phyloP scores from a whole-genome alignment of 1,140 invertebrate genomes.

The Drosophila subpulchrella region DNA sequence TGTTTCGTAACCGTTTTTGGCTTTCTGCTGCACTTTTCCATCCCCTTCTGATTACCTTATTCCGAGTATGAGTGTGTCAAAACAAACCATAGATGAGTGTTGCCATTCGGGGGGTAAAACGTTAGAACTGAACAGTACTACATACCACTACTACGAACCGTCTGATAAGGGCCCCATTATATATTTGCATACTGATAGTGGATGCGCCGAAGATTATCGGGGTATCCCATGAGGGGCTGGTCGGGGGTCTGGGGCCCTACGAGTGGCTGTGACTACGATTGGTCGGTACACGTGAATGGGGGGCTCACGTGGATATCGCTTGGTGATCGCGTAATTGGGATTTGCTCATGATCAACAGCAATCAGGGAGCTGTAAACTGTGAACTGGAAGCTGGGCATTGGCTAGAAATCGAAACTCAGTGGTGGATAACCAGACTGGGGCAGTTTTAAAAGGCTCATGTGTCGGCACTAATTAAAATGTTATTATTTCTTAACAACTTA shows the following conservation, averaged over 20 bases:
- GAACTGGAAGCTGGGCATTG: background rate
- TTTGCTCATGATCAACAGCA: conserved; percentile 39
- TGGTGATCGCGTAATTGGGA: conserved; percentile 49
- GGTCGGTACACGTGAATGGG: conserved; percentile 56
- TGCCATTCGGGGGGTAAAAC: conserved; percentile 6
- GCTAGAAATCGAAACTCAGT: background rate
- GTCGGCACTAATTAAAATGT: background rate
- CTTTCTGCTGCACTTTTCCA: background rate
- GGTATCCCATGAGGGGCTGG: background rate
- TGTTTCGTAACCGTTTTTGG: conserved; percentile 74
- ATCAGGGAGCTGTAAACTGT: conserved; percentile 18
- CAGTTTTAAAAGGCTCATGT: background rate
- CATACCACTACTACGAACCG: background rate
- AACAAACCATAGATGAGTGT: conserved; percentile 12
- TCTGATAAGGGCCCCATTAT: conserved; percentile 31
- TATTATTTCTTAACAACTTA: background rate
- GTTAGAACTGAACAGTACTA: background rate
- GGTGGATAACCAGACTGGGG: background rate
- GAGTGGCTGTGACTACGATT: conserved; percentile 34
- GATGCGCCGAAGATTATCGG: conserved; percentile 12
- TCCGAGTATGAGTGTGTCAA: background rate
- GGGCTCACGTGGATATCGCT: conserved; percentile 55
- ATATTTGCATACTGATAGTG: conserved; percentile 44
- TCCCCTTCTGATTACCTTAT: conserved; percentile 23
- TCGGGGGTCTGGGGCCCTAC: conserved; percentile 18